Conservation (phyloP, 53 echinoderm and acorn worm genomes). For the Astropecten irregularis region DNA sequence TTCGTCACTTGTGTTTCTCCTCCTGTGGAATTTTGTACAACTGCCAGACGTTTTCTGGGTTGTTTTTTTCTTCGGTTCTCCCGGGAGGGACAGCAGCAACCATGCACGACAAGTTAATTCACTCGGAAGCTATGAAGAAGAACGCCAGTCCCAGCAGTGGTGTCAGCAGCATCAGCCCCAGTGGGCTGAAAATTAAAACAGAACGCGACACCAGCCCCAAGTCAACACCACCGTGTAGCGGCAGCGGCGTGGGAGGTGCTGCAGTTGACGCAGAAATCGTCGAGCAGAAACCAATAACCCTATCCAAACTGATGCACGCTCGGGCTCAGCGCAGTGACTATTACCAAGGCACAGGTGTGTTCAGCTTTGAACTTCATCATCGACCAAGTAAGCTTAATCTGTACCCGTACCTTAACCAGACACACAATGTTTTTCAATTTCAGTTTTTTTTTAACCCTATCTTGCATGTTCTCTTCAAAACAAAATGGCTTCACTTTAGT, state of each 20-base stretch:
- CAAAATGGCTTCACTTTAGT: too few relatives aligned
- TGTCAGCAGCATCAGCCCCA: slow-evolving; percentile 63
- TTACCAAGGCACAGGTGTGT: slow-evolving; percentile 94
- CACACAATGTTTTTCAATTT: too few relatives aligned
- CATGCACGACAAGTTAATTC: slow-evolving; percentile 54
- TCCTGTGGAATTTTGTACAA: slow-evolving; percentile 17
- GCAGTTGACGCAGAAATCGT: slow-evolving; percentile 47
- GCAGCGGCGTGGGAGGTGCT: slow-evolving; percentile 20
- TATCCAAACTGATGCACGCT: slow-evolving; percentile 93
- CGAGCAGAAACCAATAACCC: slow-evolving; percentile 87
- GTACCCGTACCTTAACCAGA: too few relatives aligned
- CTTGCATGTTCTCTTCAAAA: too few relatives aligned
- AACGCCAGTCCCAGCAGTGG: slow-evolving; percentile 64
- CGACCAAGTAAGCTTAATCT: slow-evolving; percentile 78
- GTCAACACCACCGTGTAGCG: slow-evolving; percentile 35
- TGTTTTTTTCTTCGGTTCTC: too few relatives aligned
- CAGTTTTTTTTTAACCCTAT: too few relatives aligned
- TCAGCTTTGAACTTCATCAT: slow-evolving; percentile 96
- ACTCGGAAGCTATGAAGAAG: slow-evolving; percentile 67
- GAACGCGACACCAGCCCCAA: slow-evolving; percentile 57
- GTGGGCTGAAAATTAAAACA: slow-evolving; percentile 66
- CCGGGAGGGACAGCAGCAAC: slow-evolving; percentile 38
- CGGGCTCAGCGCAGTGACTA: slow-evolving; percentile 91
- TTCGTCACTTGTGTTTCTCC: neutral
- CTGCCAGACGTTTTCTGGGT: neutral